These are phyloP conservation scores for Liodrosophila aerea DNA, from an alignment of 2,888 invertebrate genomes.

Conservation along the genomic window DNA sequence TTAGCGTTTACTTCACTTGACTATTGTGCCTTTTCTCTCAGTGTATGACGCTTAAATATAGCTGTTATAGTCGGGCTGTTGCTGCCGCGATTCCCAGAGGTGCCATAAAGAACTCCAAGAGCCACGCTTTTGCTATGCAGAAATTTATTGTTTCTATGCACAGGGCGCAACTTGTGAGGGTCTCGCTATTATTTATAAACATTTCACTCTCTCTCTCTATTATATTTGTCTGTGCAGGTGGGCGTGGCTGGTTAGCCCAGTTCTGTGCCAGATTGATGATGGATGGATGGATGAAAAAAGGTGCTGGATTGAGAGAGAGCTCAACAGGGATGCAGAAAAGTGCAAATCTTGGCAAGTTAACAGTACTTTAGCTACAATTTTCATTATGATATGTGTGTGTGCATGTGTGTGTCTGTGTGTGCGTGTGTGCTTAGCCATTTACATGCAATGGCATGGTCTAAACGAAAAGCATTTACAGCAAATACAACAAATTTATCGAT, in stretches of 20 bases:
- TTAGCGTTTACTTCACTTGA: too few relatives aligned
- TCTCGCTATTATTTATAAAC: conserved; percentile 44
- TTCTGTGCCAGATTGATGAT: conserved; percentile 42
- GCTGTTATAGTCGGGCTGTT: not conserved
- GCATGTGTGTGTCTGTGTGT: not conserved
- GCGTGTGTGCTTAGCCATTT: conserved; percentile 9
- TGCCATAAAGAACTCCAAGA: conserved; percentile 65
- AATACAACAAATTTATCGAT: conserved; percentile 70
- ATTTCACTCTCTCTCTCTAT: not conserved
- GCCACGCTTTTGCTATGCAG: conserved; percentile 43
- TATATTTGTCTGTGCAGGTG: not conserved
- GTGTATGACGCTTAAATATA: conserved; percentile 30
- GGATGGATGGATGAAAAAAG: conserved; percentile 20
- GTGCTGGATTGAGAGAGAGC: too few relatives aligned
- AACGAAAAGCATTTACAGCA: conserved; percentile 49
- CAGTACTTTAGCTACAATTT: not conserved
- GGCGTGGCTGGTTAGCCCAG: conserved; percentile 23
- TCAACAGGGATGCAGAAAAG: conserved; percentile 39
- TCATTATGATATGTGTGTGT: not conserved
- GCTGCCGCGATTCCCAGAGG: conserved; percentile 39
- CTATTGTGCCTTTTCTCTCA: too few relatives aligned
- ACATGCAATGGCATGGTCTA: conserved; percentile 24
- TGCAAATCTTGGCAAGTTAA: conserved; percentile 23
- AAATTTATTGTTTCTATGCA: conserved; percentile 64
- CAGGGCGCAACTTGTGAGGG: conserved; percentile 29